phyloP scores from a whole-genome alignment of 2,888 invertebrate species.

The Apodemia duryi region DNA sequence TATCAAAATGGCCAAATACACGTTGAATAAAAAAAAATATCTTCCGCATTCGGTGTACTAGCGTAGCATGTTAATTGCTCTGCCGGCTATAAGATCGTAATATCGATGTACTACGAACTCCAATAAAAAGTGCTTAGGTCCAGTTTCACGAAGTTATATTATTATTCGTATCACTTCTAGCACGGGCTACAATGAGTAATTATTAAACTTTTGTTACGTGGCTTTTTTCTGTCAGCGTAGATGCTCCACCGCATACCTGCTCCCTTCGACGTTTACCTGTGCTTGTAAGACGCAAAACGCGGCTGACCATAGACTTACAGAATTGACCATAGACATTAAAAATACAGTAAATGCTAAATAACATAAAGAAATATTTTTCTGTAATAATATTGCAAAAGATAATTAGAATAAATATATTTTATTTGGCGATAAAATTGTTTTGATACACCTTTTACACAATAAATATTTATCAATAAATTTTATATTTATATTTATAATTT shows the following conservation, averaged over 20 bases:
- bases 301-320: constrained; percentile 23
- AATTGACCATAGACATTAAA: constrained; percentile 7
- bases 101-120: constrained; percentile 14
- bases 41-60: too few species aligned
- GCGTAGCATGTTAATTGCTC: too few species aligned
- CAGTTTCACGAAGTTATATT: constrained; percentile 39
- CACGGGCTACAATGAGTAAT: constrained; percentile 52
- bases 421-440: too few species aligned
- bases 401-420: too few species aligned
- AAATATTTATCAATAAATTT: too few species aligned
- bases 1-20: too few species aligned
- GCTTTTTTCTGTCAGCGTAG: constrained; percentile 45
- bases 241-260: constrained; percentile 58
- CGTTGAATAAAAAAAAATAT: too few species aligned
- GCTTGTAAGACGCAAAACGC: constrained; percentile 51
- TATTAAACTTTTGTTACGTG: constrained; percentile 68
- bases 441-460: too few species aligned
- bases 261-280: constrained; percentile 64
- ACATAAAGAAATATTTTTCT: not conserved
- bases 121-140: constrained; percentile 36
- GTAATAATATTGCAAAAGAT: not conserved
- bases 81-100: too few species aligned
- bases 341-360: not conserved
- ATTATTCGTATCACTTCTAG: constrained; percentile 39
- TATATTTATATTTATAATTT: too few species aligned